These are phyloP conservation scores for Operophtera brumata DNA, from an alignment of 2,888 invertebrate species.

Conservation along the genomic window DNA sequence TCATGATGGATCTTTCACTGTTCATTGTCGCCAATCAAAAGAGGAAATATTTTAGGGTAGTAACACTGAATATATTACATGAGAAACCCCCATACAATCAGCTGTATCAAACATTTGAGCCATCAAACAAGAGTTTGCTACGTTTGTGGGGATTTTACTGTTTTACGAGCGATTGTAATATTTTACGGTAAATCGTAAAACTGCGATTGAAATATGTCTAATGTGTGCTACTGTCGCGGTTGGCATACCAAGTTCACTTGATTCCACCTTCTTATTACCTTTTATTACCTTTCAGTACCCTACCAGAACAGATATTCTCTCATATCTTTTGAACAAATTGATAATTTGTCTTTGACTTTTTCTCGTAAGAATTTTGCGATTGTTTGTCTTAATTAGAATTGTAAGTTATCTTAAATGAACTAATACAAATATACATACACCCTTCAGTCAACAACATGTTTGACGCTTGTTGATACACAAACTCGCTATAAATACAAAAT, in stretches of 20 bases:
- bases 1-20: too few species aligned
- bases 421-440: too few species aligned
- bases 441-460: background rate
- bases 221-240: conserved; percentile 55
- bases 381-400: too few species aligned
- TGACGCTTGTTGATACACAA: background rate
- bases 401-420: too few species aligned
- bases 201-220: conserved; percentile 58
- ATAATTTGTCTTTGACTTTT: too few species aligned
- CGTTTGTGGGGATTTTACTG: conserved; percentile 53
- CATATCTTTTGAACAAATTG: background rate
- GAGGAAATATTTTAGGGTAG: too few species aligned
- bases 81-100: background rate
- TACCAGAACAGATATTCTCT: background rate
- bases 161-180: conserved; percentile 63
- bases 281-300: background rate
- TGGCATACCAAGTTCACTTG: conserved; percentile 50
- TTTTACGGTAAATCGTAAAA: conserved; percentile 66
- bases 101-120: conserved; percentile 20
- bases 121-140: conserved; percentile 29
- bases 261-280: conserved; percentile 22
- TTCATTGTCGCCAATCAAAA: background rate
- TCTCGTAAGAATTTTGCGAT: too few species aligned
- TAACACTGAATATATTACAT: background rate
- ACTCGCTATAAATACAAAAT: conserved; percentile 27